Conservation (phyloP, 2,888 invertebrate species). For the Torymus auratus region DNA sequence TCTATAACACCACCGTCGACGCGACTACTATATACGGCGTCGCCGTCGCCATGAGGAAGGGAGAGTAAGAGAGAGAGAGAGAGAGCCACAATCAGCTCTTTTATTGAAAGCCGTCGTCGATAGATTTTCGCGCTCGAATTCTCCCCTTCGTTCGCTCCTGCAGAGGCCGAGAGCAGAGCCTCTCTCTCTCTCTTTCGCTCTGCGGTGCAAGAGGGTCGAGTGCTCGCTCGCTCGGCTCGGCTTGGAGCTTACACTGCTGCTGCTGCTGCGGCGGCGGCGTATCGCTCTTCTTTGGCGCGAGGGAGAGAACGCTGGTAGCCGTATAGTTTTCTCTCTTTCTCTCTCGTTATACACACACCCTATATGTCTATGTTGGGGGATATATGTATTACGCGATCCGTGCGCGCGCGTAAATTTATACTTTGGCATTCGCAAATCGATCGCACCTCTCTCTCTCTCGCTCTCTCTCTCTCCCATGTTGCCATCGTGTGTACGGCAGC, state of each 20-base stretch:
- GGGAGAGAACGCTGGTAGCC: no score
- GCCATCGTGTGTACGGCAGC: no score
- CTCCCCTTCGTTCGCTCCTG: slow-evolving; percentile 41
- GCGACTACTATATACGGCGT: no score
- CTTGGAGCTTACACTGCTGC: neutral
- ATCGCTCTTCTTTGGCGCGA: slow-evolving; percentile 16
- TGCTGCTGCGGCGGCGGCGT: slow-evolving; percentile 22
- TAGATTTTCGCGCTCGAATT: slow-evolving; percentile 54
- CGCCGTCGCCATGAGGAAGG: no score
- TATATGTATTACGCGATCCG: neutral
- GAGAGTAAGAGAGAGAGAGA: neutral
- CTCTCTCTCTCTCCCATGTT: neutral
- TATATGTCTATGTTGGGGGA: no score
- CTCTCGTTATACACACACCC: no score
- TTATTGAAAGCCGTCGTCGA: slow-evolving; percentile 51
- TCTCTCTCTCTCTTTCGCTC: neutral
- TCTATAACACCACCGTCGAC: no score
- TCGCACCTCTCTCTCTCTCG: neutral
- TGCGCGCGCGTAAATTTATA: slow-evolving; percentile 5
- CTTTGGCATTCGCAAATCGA: slow-evolving; percentile 16
- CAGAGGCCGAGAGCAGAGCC: neutral
- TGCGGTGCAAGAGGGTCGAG: slow-evolving; percentile 50
- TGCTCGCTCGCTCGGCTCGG: neutral
- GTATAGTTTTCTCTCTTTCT: no score
- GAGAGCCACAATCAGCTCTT: slow-evolving; percentile 38